Evolutionary conservation across 1,140 invertebrate genomes (phyloP), one percentile per base, ranked within the genome.

Genomic region (Archivesica marissinica): DNA sequence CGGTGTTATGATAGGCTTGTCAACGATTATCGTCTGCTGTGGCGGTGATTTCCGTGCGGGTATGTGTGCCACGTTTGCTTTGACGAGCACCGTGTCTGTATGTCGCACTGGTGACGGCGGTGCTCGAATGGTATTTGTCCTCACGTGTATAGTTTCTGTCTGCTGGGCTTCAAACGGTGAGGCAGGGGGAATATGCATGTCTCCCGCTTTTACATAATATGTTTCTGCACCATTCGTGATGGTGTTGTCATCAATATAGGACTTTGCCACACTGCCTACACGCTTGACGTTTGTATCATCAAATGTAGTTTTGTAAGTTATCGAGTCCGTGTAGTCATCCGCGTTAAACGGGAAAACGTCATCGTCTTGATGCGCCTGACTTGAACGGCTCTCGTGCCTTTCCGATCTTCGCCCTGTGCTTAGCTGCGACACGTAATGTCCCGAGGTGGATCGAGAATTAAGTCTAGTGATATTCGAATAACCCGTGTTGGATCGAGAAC

Each of bases 21-120:
- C 79, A 41, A 81, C 79, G 44, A 56, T 56, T 0, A 81, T 81
- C 33, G 79, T 81, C 35, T 81, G 79, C 56, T 50, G 77, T 33
- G 59, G 77, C 9, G 25, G 17, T 0, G 39, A 39, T 38, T 7
- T 35, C 20, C 17, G 23, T 4, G 35, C 35, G 3, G 44, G 9
- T 1, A 44, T 30, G 25, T 44, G 38, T 23, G 30, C 44, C 9
- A 47, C 44, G n/a, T 52, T 38, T 47, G 44, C 23, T 30, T 38
- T 76, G 4, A 76, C 50, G 15, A 76, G 38, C 0, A 56, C 25
- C 13, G 44, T 76, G 4, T 76, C 72, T 11, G 50, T 1, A 13
- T 44, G 13, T 6, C n/a, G 38, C 15, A 28, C n/a, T 23, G 50
- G 50, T 6, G 59, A 64, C 33, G 59, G 30, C 11, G 68, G 68